Percentiles rank a stretch among this genome's conserved stretches.
phyloP scores from a whole-genome alignment of 2,113 vertebrate species.

The Aegotheles bennettii region DNA sequence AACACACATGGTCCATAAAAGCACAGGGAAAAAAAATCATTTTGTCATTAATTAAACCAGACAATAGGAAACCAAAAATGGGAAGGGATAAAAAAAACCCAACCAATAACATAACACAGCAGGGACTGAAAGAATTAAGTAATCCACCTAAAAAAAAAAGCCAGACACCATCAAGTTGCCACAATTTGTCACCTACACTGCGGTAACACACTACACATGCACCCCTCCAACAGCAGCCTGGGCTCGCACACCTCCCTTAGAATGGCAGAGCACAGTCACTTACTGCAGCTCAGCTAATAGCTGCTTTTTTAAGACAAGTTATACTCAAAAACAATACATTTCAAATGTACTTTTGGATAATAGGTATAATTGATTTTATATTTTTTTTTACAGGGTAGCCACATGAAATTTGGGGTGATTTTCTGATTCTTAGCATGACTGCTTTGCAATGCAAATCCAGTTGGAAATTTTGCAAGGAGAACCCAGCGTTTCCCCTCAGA shows the following conservation, averaged over 20 bases:
- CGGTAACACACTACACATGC: rapidly evolving
- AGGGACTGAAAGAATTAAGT: neutral
- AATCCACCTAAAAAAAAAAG: neutral
- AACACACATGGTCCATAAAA: neutral
- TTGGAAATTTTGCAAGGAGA: neutral
- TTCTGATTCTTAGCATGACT: neutral
- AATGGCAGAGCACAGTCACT: neutral
- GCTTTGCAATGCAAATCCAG: neutral
- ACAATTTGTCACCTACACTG: neutral
- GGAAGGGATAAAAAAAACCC: too few species aligned
- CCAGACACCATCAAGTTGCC: neutral
- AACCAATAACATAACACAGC: neutral
- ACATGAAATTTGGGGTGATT: neutral
- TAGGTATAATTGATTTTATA: neutral
- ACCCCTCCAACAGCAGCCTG: neutral
- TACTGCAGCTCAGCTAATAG: neutral
- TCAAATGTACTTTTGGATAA: neutral
- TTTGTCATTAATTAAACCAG: neutral
- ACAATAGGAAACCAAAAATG: neutral
- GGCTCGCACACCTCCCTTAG: neutral
- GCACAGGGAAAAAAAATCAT: neutral
- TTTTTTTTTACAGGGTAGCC: neutral
- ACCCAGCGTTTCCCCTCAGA: neutral
- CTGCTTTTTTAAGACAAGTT: neutral
- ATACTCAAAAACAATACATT: neutral